A percentile compares a stretch with the other conserved stretches of the same genome.
phyloP scores from a whole-genome alignment of 2,888 invertebrate species.

The Halictus ligatus region DNA sequence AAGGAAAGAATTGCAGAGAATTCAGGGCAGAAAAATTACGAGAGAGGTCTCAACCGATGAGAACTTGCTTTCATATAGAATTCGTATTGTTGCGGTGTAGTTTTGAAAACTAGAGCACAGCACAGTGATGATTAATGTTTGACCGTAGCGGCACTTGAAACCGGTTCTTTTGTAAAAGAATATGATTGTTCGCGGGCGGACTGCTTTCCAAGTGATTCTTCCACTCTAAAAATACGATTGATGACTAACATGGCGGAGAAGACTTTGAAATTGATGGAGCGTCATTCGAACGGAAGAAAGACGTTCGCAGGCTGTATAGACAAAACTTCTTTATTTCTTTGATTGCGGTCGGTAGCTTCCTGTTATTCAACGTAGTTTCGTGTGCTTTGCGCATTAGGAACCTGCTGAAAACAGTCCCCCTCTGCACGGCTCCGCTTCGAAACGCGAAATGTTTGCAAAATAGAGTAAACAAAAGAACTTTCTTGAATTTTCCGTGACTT shows the following conservation, averaged over 20 bases:
- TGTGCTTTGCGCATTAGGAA: neutral
- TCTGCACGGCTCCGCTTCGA: neutral
- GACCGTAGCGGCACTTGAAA: neutral
- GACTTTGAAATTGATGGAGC: slow-evolving; percentile 27
- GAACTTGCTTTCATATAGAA: neutral
- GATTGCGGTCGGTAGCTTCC: neutral
- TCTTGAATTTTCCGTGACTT: neutral
- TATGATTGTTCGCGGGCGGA: slow-evolving; percentile 2
- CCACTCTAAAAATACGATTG: slow-evolving; percentile 30
- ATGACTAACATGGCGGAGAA: slow-evolving; percentile 3
- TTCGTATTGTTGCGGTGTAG: neutral
- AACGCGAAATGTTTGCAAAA: slow-evolving; percentile 4
- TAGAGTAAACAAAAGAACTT: neutral
- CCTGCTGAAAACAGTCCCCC: neutral
- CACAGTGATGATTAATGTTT: slow-evolving; percentile 9
- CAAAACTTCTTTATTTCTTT: neutral
- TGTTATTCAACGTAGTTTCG: neutral
- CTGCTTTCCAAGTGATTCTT: slow-evolving; percentile 15
- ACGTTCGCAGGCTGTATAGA: neutral
- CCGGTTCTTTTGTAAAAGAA: slow-evolving; percentile 10
- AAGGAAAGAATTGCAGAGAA: neutral
- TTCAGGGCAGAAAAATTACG: neutral
- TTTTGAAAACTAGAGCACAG: neutral
- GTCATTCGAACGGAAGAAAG: slow-evolving; percentile 2
- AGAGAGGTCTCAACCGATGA: neutral